Evolutionary conservation across 2,888 invertebrate species (phyloP), one percentile per base, ranked within the genome.

Genomic region (Toxonevra muliebris): DNA sequence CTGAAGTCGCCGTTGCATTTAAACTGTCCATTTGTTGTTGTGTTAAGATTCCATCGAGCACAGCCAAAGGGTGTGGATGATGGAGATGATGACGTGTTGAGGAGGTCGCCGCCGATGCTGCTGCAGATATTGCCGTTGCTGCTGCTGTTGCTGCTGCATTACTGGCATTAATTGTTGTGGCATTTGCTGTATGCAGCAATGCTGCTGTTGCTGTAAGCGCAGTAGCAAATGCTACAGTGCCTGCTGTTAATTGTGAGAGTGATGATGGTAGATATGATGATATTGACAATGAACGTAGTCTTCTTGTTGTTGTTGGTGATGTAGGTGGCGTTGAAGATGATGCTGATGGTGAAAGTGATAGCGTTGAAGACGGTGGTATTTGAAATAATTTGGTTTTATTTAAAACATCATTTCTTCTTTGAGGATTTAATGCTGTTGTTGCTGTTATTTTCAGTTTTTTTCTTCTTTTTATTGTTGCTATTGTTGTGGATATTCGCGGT

Each of bases 261-360:
- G 57, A 68, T 43, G 74, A 69, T 40, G 19, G 69, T 73, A 66
- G 79, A 71, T 72, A 79, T 74, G 60, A 73, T 75, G 68, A 79
- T 57, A 69, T 74, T 68, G 30, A 48, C 40, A 40, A 45, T 53
- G 11, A 43, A n/a, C n/a, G 59, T 66, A 17, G 59, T 40, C 61
- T 41, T 62, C 53, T 54, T 65, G 66, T 52, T 68, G 63, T 52
- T 62, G 61, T 12, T 59, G 67, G 11, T 43, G 59, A 19, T 55
- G 53, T 59, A 57, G 60, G 53, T 65, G 66, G 57, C 69, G 64
- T 54, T 66, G 64, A 2, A 19, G 62, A n/a, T 19, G 59, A 17
- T 55, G 59, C 48, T 45, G 17, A 11, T 61, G 64, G 10, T 55
- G 61, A 41, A 40, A 19, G 13, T 64, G 54, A 40, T 45, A n/a